Evolutionary conservation across 2,888 invertebrate species (phyloP).

Genomic region (Bibio marci): DNA sequence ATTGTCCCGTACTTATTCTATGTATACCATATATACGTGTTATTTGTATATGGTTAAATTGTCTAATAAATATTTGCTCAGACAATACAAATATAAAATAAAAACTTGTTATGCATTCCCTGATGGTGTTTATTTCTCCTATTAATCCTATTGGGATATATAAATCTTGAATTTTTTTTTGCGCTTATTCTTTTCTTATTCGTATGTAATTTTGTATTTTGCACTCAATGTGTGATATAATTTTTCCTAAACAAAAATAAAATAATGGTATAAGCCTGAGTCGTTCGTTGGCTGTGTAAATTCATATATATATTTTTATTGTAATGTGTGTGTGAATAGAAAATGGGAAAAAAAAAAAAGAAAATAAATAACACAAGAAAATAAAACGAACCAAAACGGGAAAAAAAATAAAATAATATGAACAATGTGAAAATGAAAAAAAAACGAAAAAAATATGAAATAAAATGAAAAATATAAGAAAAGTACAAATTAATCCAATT

Average conservation of each 20-base stretch:
- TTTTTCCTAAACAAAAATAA: slow-evolving; percentile 1
- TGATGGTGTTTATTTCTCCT: background rate
- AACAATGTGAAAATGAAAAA: too few relatives aligned
- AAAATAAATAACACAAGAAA: background rate
- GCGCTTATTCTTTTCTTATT: background rate
- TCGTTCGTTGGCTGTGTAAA: too few relatives aligned
- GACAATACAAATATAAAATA: slow-evolving; percentile 2
- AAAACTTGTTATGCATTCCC: background rate
- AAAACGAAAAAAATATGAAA: too few relatives aligned
- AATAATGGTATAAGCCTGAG: too few relatives aligned
- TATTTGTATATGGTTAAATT: background rate
- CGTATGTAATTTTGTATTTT: too few relatives aligned
- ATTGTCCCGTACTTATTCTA: too few relatives aligned
- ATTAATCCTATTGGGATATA: slow-evolving; percentile 2
- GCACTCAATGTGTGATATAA: background rate
- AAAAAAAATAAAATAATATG: too few relatives aligned
- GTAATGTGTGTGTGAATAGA: too few relatives aligned
- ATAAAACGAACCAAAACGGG: background rate
- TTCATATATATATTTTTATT: too few relatives aligned
- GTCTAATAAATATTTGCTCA: slow-evolving; percentile 2
- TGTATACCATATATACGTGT: too few relatives aligned
- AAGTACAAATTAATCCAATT: slow-evolving; percentile 2
- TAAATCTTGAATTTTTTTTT: slow-evolving; percentile 2
- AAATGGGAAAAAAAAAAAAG: background rate
- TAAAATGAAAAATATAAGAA: too few relatives aligned